Evolutionary conservation across 2,113 vertebrate species (phyloP).

Genomic region (Eulacestoma nigropectus): DNA sequence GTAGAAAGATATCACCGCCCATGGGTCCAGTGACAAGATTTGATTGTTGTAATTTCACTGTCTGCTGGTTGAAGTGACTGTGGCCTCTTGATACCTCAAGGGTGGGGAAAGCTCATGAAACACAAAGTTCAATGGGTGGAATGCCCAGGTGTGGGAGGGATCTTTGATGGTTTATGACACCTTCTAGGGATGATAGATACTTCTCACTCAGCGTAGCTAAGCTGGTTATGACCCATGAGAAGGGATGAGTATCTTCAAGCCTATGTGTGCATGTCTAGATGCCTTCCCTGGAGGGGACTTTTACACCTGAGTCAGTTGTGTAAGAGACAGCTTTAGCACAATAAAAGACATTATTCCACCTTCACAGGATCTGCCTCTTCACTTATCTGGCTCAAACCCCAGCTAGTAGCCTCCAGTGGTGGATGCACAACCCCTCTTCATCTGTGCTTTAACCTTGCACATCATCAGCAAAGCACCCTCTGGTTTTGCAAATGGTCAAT

Average conservation of each 20-base stretch:
- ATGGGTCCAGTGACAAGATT: too few species aligned
- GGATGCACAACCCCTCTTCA: neutral
- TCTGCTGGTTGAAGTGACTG: neutral
- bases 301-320: neutral
- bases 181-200: neutral
- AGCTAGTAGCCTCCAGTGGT: neutral
- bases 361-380: neutral
- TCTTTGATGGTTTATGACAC: neutral
- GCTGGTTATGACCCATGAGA: neutral
- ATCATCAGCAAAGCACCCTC: neutral
- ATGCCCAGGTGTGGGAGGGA: neutral
- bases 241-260: neutral
- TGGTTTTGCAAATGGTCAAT: neutral
- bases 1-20: neutral
- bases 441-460: neutral
- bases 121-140: neutral
- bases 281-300: neutral
- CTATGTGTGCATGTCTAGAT: neutral
- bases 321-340: neutral
- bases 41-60: neutral
- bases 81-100: neutral
- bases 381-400: neutral
- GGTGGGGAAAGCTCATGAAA: neutral
- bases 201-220: fast-evolving
- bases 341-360: neutral